These are phyloP conservation scores for Andrena haemorrhoa DNA, from an alignment of 2,888 invertebrate genomes.

Conservation along the genomic window DNA sequence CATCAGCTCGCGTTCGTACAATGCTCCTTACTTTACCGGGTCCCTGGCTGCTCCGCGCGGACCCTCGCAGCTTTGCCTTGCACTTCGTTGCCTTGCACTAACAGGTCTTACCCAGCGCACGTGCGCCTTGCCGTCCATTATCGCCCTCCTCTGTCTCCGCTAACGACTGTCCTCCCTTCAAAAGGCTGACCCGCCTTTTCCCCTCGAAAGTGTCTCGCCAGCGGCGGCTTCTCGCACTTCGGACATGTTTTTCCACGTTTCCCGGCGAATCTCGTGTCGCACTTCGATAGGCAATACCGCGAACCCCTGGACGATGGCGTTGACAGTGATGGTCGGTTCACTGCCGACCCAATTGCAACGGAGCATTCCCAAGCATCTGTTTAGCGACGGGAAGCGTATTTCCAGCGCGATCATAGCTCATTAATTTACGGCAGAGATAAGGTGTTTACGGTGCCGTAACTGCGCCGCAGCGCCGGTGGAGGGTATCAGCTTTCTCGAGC, in stretches of 20 bases:
- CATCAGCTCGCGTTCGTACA: constrained; percentile 33
- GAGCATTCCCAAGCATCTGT: not conserved
- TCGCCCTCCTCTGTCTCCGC: constrained; percentile 18
- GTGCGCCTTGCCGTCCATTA: constrained; percentile 42
- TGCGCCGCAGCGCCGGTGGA: not conserved
- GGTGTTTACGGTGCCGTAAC: not conserved
- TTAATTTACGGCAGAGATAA: not conserved
- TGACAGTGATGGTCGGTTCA: not conserved
- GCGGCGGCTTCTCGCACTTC: not conserved
- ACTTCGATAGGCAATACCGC: not conserved
- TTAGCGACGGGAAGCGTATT: not conserved
- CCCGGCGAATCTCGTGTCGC: not conserved
- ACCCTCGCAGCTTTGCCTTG: constrained; percentile 25
- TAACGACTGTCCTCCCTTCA: constrained; percentile 32
- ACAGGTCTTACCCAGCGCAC: constrained; percentile 29
- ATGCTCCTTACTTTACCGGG: constrained; percentile 4
- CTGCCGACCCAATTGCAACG: too few relatives aligned
- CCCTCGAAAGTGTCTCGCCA: not conserved
- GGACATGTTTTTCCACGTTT: not conserved
- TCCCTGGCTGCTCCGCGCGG: constrained; percentile 11
- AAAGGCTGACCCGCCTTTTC: constrained; percentile 18
- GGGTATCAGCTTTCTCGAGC: not conserved
- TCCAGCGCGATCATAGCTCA: not conserved
- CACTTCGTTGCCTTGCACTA: constrained; percentile 49
- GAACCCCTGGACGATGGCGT: not conserved